Conservation (phyloP, 2,888 invertebrate species). For the Brachylomia viminalis region DNA sequence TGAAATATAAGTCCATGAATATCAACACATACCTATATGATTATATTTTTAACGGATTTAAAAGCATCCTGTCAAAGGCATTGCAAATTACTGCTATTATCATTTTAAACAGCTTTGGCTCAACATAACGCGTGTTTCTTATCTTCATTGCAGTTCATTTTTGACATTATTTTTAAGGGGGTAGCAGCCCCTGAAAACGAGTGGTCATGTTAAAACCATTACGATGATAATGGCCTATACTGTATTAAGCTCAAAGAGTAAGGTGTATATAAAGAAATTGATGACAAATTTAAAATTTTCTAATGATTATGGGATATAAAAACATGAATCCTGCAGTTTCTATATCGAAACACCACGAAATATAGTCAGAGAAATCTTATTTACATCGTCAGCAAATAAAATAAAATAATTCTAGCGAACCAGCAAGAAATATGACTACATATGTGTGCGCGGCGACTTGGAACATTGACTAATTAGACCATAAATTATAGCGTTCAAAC, state of each 20-base stretch:
- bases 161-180: conserved; percentile 26
- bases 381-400: conserved; percentile 4
- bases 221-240: too few species aligned
- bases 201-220: background rate
- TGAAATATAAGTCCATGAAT: background rate
- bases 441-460: conserved; percentile 41
- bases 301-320: background rate
- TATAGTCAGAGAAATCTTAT: background rate
- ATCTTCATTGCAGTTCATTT: conserved; percentile 36
- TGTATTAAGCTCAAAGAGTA: background rate
- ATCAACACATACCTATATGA: background rate
- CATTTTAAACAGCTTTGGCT: background rate
- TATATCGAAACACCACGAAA: background rate
- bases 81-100: background rate
- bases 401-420: conserved; percentile 25
- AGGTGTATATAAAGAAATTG: background rate
- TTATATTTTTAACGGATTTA: background rate
- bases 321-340: background rate
- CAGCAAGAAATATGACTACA: conserved; percentile 45
- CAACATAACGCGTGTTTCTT: conserved; percentile 1
- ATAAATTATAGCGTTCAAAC: conserved; percentile 62
- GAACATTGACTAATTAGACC: conserved; percentile 65
- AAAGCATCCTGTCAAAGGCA: background rate
- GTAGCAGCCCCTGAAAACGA: background rate
- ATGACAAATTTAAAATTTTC: background rate